A percentile compares a stretch with the other conserved stretches of the same genome.
Evolutionary conservation across 2,113 vertebrate species (phyloP).

Genomic region (Charadrius vociferus): DNA sequence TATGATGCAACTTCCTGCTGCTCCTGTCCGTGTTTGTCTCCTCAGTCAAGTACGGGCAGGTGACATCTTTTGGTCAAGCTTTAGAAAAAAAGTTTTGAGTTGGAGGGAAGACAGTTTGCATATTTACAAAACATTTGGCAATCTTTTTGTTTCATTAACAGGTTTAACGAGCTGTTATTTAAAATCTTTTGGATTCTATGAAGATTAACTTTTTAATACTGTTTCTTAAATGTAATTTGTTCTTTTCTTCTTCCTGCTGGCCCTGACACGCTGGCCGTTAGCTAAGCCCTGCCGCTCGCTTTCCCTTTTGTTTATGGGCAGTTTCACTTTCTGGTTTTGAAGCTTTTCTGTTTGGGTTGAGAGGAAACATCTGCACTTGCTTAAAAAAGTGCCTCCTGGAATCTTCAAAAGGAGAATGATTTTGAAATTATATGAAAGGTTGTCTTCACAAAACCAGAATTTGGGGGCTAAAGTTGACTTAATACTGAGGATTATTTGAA

Average conservation of each 20-base stretch:
- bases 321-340: slow-evolving; percentile 69
- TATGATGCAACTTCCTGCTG: slow-evolving; percentile 60
- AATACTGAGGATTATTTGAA: slow-evolving; percentile 9
- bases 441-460: slow-evolving; percentile 25
- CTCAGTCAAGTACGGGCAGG: not conserved
- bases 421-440: slow-evolving; percentile 4
- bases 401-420: slow-evolving; percentile 46
- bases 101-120: not conserved
- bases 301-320: slow-evolving; percentile 67
- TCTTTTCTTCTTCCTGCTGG: not conserved
- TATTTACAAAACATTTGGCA: not conserved
- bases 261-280: not conserved
- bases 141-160: not conserved
- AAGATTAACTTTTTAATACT: not conserved
- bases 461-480: not conserved
- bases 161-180: not conserved
- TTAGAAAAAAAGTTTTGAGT: not conserved
- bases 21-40: slow-evolving; percentile 24
- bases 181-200: not conserved
- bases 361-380: slow-evolving; percentile 62
- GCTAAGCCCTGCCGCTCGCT: not conserved
- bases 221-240: not conserved
- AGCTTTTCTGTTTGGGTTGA: slow-evolving; percentile 55
- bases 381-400: slow-evolving; percentile 42
- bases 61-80: slow-evolving; percentile 37